Conservation (phyloP, 2,888 invertebrate genomes). For the Leucoptera coffeella region DNA sequence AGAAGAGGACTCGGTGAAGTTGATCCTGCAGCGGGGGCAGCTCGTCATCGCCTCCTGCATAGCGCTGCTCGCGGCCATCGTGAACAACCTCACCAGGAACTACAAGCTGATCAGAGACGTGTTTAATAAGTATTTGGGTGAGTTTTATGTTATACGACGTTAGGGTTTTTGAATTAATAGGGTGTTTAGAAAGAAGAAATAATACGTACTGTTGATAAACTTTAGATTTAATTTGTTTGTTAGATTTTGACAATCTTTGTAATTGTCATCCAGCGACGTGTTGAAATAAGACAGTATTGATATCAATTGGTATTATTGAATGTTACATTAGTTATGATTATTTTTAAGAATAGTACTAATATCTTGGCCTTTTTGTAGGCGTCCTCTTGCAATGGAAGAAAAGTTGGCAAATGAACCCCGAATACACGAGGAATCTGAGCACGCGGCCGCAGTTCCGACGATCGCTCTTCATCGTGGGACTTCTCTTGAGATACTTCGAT, state of each 20-base stretch:
- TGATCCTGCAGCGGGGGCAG: constrained; percentile 82
- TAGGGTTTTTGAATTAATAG: too few species aligned
- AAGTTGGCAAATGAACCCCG: constrained; percentile 44
- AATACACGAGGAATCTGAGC: constrained; percentile 27
- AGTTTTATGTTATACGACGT: too few species aligned
- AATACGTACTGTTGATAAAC: too few species aligned
- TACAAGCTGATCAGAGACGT: constrained; percentile 91
- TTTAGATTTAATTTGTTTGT: too few species aligned
- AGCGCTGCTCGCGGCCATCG: constrained; percentile 91
- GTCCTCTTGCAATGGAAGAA: constrained; percentile 42
- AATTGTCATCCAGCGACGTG: too few species aligned
- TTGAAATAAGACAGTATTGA: too few species aligned
- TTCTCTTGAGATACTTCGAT: constrained; percentile 91
- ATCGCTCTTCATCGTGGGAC: constrained; percentile 89
- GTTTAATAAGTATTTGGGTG: constrained; percentile 80
- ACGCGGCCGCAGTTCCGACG: constrained; percentile 69
- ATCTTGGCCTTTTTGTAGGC: constrained; percentile 27
- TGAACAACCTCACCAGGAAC: constrained; percentile 93
- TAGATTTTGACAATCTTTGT: too few species aligned
- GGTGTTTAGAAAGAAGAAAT: too few species aligned
- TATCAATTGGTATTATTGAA: too few species aligned
- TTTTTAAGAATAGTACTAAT: too few species aligned
- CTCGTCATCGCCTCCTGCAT: constrained; percentile 88
- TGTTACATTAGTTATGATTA: too few species aligned
- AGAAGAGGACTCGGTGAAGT: constrained; percentile 92